Evolutionary conservation across 2,797 vertebrate species (phyloP).

Genomic region (Hyperoplus immaculatus): DNA sequence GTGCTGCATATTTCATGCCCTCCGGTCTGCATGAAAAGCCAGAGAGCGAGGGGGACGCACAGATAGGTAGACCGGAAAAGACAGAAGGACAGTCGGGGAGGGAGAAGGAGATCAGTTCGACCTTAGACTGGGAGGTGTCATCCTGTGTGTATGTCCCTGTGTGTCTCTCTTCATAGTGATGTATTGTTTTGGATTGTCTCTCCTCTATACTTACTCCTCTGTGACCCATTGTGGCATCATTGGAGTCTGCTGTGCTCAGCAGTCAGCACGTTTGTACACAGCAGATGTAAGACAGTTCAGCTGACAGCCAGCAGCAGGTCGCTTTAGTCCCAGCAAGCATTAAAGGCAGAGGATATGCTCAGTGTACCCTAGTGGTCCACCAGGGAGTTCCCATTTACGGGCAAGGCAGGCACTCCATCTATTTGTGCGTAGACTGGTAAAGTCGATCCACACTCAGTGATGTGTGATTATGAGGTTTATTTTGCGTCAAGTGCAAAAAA

Average conservation of each 20-base stretch:
- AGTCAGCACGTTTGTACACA: conserved; percentile 68
- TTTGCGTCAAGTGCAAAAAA: conserved; percentile 41
- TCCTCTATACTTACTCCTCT: conserved; percentile 65
- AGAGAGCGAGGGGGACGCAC: conserved; percentile 18
- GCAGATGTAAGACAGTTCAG: conserved; percentile 64
- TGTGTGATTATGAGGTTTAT: conserved; percentile 62
- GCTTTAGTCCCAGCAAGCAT: conserved; percentile 71
- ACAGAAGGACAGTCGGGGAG: conserved; percentile 3
- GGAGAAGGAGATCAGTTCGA: conserved; percentile 31
- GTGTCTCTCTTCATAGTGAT: conserved; percentile 60
- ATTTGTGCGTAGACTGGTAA: conserved; percentile 59
- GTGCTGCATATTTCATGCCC: conserved; percentile 81
- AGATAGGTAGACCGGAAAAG: not conserved
- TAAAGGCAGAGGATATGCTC: conserved; percentile 67
- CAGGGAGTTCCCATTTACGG: conserved; percentile 67
- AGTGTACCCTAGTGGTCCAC: conserved; percentile 69
- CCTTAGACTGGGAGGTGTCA: conserved; percentile 17
- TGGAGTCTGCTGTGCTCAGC: conserved; percentile 76
- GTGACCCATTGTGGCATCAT: conserved; percentile 74
- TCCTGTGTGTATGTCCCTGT: conserved; percentile 25
- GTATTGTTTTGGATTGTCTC: conserved; percentile 60
- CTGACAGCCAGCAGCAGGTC: conserved; percentile 72
- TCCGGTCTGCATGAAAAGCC: conserved; percentile 64
- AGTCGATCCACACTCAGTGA: conserved; percentile 70
- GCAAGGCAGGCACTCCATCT: conserved; percentile 53